A percentile compares a stretch with the other conserved stretches of the same genome.
These are phyloP conservation scores for Lithodes maja DNA, from an alignment of 2,888 invertebrate species.

Conservation along the genomic window DNA sequence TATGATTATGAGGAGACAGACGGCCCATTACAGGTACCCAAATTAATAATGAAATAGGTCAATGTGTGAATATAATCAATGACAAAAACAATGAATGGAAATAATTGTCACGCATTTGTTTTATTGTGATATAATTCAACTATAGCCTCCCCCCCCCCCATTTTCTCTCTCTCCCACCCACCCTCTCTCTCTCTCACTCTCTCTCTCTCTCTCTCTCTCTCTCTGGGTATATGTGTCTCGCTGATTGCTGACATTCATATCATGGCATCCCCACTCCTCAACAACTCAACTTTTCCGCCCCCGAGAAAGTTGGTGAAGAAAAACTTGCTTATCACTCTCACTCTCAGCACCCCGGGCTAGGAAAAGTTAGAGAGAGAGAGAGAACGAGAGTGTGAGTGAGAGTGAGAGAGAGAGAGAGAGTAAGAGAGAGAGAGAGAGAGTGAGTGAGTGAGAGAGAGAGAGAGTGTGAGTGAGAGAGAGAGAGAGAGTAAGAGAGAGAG, in stretches of 20 bases:
- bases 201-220: background rate
- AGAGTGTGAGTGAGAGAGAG: background rate
- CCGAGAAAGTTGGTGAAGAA: background rate
- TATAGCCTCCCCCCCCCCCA: background rate
- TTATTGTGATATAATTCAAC: background rate
- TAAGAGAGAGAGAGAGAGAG: background rate
- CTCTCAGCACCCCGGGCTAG: background rate
- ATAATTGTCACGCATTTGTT: background rate
- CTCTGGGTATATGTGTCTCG: background rate
- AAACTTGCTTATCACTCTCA: background rate
- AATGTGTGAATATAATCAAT: no score
- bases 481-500: background rate
- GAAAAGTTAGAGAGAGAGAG: background rate
- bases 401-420: background rate
- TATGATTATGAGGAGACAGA: no score
- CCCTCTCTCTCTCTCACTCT: background rate
- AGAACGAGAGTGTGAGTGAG: background rate
- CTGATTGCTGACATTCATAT: background rate
- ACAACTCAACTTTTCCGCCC: background rate
- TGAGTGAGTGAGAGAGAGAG: background rate
- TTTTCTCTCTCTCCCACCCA: background rate
- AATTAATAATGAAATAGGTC: no score
- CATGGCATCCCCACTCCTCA: background rate
- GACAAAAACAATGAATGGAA: no score
- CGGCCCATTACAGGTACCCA: no score